These are phyloP conservation scores for Agrochola circellaris DNA, from an alignment of 2,888 invertebrate genomes.

Conservation along the genomic window DNA sequence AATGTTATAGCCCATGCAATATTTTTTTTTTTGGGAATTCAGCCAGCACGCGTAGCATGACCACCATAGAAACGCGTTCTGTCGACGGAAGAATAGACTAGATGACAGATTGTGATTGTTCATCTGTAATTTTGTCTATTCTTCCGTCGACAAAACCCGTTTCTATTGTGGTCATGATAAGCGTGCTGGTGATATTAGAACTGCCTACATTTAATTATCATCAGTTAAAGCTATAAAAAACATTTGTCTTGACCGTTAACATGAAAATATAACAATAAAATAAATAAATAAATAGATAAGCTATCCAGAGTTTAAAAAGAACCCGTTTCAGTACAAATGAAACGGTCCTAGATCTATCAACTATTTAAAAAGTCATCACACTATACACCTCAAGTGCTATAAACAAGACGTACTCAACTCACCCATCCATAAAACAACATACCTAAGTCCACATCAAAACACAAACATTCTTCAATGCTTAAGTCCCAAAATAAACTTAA, in stretches of 20 bases:
- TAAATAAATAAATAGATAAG: not conserved
- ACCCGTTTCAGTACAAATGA: no score
- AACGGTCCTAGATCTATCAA: not conserved
- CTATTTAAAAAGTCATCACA: not conserved
- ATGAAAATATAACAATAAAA: no score
- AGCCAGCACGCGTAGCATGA: no score
- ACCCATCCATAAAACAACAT: conserved; percentile 3
- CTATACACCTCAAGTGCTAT: not conserved
- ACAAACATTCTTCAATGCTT: conserved; percentile 3
- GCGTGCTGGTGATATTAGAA: no score
- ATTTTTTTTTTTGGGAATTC: not conserved
- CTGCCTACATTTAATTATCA: not conserved
- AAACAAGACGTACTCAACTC: not conserved
- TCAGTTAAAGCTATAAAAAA: not conserved
- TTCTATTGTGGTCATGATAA: no score
- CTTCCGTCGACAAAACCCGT: no score
- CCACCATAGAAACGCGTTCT: no score
- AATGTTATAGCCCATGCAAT: not conserved
- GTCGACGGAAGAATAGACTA: no score
- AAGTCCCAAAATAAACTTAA: conserved; percentile 24
- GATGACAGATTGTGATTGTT: no score
- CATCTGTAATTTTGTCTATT: no score
- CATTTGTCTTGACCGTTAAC: not conserved
- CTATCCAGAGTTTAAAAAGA: not conserved
- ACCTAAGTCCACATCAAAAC: not conserved